Evolutionary conservation across 2,113 vertebrate species (phyloP), one percentile per base, ranked within the genome.

Genomic region (Myodes glareolus): DNA sequence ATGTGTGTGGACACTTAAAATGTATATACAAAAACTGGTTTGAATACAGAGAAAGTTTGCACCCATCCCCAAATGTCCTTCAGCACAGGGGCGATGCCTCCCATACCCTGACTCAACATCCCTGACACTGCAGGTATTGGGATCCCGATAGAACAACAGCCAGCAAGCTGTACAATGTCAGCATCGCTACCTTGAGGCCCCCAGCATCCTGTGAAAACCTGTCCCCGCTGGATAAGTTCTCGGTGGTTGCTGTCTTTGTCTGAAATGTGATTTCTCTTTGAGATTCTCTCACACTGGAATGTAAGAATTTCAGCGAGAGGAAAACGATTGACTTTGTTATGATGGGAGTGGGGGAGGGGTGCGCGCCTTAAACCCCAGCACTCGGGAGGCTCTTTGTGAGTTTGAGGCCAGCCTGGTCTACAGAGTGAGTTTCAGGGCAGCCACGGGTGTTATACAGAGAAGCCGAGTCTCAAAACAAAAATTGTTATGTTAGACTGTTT

Each of bases 251-350:
- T 23, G 33, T 93, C 39, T 42, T 39, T 63, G 61, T 31, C 42
- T 92, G n/a, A 65, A 13, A 25, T n/a, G 7, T 29, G 70, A 6
- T 47, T 97, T 88, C 94, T 61, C 75, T 94, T 72, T 86, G 45
- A 75, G 19, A 68, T 1, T 19, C 6, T 19, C 11, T 76, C 27
- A 76, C 10, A 21, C 0, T 52, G 16, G 42, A 25, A 45, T 47
- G 2, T 4, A 67, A 55, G 31, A 92, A 78, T 67, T 91, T n/a
- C 70, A 63, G 88, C 23, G 29, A 65, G 50, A 4, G 55, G 42
- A 47, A 77, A 73, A 55, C 58, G 17, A 33, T 0, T 16, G 31
- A 95, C 16, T n/a, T n/a, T 19, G 68, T 72, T 72, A 72, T 70
- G 68, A 2, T 8, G 33, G 63, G 23, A 65, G 25, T 27, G 25